phyloP scores from a whole-genome alignment of 2,113 vertebrate species.

The Mixornis gularis region DNA sequence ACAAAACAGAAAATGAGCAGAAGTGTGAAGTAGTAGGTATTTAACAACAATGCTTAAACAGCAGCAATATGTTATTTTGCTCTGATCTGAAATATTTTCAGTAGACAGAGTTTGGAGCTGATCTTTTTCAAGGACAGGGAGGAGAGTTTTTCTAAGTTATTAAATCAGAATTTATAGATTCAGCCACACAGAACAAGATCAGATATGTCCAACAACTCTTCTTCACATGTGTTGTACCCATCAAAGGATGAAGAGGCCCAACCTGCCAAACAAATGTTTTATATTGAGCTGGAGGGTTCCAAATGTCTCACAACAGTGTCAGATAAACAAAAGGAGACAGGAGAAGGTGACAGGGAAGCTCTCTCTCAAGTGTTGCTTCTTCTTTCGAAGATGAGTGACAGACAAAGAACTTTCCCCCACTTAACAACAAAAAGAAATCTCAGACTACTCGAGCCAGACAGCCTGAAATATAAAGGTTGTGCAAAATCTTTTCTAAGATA shows the following conservation, averaged over 20 bases:
- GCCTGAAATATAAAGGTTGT: not conserved
- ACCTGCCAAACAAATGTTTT: conserved; percentile 69
- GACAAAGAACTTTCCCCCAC: not conserved
- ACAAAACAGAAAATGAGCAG: not conserved
- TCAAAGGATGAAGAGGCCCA: conserved; percentile 47
- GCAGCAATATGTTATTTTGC: not conserved
- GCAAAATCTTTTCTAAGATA: not conserved
- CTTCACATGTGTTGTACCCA: conserved; percentile 26
- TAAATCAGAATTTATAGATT: not conserved
- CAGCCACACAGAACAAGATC: not conserved
- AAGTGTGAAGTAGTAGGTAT: not conserved
- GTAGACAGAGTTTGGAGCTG: not conserved
- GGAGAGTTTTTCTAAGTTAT: not conserved
- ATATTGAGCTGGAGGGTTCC: conserved; percentile 50
- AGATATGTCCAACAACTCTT: not conserved
- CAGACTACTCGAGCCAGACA: not conserved
- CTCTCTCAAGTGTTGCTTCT: conserved; percentile 46
- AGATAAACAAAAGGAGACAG: conserved; percentile 66
- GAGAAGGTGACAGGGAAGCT: conserved; percentile 41
- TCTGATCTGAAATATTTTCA: not conserved
- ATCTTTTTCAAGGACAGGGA: not conserved
- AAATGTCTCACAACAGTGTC: conserved; percentile 63
- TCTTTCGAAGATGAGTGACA: conserved; percentile 43
- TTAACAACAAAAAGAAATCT: conserved; percentile 24
- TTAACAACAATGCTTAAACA: not conserved